These are phyloP conservation scores for Helicoverpa armigera DNA, from an alignment of 1,140 invertebrate genomes.

Conservation along the genomic window DNA sequence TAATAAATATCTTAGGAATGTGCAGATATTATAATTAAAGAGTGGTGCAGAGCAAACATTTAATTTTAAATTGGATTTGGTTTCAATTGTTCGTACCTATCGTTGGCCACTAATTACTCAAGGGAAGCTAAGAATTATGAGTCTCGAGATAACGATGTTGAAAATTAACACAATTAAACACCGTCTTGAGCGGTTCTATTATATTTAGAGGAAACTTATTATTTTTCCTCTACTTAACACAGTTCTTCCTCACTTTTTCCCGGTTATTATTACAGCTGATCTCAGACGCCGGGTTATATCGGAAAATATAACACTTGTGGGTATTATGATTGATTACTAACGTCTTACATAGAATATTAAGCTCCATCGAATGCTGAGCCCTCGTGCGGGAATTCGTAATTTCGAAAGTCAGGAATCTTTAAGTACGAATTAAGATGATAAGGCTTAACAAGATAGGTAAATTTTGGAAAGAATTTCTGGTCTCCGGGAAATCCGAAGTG, in stretches of 20 bases:
- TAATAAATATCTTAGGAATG: background rate
- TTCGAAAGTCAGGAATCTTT: constrained; percentile 28
- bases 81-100: constrained; percentile 45
- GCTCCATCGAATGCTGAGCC: constrained; percentile 5
- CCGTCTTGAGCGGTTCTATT: constrained; percentile 40
- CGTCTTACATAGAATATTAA: constrained; percentile 25
- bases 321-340: constrained; percentile 23
- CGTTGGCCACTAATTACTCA: constrained; percentile 49
- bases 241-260: background rate
- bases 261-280: constrained; percentile 6
- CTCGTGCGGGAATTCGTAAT: constrained; percentile 6
- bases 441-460: constrained; percentile 43
- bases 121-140: constrained; percentile 49
- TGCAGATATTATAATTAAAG: constrained; percentile 10
- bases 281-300: background rate
- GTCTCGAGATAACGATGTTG: constrained; percentile 48
- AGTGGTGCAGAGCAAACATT: constrained; percentile 1
- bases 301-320: constrained; percentile 3
- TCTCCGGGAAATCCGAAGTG: constrained; percentile 9
- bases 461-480: constrained; percentile 38
- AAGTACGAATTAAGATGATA: constrained; percentile 39
- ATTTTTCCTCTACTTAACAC: constrained; percentile 15
- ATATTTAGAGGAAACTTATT: constrained; percentile 26
- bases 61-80: constrained; percentile 35
- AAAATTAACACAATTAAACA: constrained; percentile 54